Base-by-base conservation (phyloP, 1,140 invertebrate species). In the Drosophila suzukii region DNA sequence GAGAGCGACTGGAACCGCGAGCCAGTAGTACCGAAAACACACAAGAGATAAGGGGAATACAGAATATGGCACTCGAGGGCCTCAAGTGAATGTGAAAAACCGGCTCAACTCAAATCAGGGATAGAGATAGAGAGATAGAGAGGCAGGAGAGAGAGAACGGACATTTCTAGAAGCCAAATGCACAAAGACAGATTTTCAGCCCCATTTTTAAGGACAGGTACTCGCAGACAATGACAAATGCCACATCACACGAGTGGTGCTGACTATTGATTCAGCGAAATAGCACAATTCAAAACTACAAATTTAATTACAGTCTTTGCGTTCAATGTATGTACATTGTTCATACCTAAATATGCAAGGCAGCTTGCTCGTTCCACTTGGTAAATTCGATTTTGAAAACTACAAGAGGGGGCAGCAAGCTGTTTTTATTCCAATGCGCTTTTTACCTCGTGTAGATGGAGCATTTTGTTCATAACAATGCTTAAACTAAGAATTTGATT, bases 21-120 rank as follows among this genome's bases (percentile, higher is more conserved):
- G 17, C 30, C 51, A 27, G 46, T n/a, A 53, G 36, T 50, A 43
- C 47, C 65, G 12, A 53, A 65, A 54, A 68, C 61, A 46, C 36
- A 68, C 30, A 38, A 24, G 30, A 58, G 65, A 72, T 72, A 72
- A 58, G 53, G 56, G 30, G 20, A 30, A 70, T 39, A 30, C n/a
- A 15, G 15, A 36, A 17, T 34, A 34, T 20, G 38, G 15, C 41
- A 71, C 66, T 39, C 44, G n/a, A 20, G 20, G 47, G 38, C 3
- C 30, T 39, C 43, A 71, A 71, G 47, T 49, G 30, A 58, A 43
- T 71, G 51, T 41, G 44, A 20, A 57, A 71, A 72, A 71, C 68
- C 66, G 68, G 68, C 66, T 71, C 44, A 58, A 41, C 49, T 55
- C 24, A 70, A 70, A 46, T 55, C 66, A 47, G 34, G 41, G 50